A percentile compares a stretch with the other conserved stretches of the same genome.
phyloP scores from a whole-genome alignment of 2,888 invertebrate genomes.

The Troilus luridus region DNA sequence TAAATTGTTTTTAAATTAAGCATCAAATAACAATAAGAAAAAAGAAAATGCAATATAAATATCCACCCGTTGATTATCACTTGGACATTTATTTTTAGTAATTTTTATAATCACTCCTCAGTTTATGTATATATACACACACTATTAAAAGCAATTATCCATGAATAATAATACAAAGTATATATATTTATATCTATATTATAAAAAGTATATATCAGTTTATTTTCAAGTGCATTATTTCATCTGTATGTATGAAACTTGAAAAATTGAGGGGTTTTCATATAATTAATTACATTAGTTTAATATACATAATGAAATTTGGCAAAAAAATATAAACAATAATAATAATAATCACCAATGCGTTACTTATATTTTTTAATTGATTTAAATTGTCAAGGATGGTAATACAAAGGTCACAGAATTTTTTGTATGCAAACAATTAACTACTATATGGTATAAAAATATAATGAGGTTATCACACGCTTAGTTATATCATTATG shows the following conservation, averaged over 20 bases:
- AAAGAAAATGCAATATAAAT: conserved; percentile 40
- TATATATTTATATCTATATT: conserved; percentile 27
- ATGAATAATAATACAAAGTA: conserved; percentile 54
- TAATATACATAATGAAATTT: background rate
- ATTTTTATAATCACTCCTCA: conserved; percentile 40
- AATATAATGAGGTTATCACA: conserved; percentile 60
- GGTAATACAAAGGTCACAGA: conserved; percentile 1
- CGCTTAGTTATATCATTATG: conserved; percentile 34
- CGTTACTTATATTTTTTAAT: background rate
- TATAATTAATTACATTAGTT: background rate
- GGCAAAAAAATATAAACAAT: background rate
- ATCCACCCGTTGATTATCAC: conserved; percentile 58
- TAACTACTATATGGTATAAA: conserved; percentile 57
- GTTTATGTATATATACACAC: conserved; percentile 54
- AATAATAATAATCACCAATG: background rate
- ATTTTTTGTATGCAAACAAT: conserved; percentile 35
- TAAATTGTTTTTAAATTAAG: conserved; percentile 54
- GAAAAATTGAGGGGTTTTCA: conserved; percentile 6
- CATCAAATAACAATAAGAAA: conserved; percentile 54
- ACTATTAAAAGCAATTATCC: conserved; percentile 49
- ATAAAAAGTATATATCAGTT: conserved; percentile 46
- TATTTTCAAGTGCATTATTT: conserved; percentile 50
- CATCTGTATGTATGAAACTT: background rate
- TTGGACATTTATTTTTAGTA: conserved; percentile 54
- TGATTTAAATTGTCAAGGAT: background rate